phyloP scores from a whole-genome alignment of 2,888 invertebrate genomes.

The Strigamia maritima region DNA sequence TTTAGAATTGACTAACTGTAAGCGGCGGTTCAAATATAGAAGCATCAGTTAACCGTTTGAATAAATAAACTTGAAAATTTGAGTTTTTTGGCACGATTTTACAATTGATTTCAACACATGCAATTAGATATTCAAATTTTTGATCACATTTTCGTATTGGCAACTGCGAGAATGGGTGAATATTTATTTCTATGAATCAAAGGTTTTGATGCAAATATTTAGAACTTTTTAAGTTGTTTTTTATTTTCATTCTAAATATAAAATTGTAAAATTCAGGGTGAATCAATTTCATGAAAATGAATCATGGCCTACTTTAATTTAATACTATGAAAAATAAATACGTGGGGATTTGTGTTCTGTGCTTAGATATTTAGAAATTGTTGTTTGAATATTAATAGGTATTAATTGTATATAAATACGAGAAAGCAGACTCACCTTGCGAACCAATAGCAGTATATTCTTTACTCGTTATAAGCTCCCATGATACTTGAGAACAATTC shows the following conservation, averaged over 20 bases:
- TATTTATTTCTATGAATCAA: too few relatives aligned
- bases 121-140: not conserved
- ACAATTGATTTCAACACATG: not conserved
- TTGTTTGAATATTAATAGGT: not conserved
- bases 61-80: not conserved
- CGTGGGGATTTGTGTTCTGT: not conserved
- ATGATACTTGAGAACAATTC: conserved; percentile 3
- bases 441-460: not conserved
- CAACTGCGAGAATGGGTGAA: not conserved
- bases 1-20: conserved; percentile 2
- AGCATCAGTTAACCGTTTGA: not conserved
- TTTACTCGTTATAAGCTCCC: not conserved
- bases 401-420: not conserved
- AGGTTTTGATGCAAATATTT: not conserved
- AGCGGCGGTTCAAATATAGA: conserved; percentile 1
- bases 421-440: not conserved
- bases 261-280: not conserved
- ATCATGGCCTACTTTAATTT: not conserved
- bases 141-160: not conserved
- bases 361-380: not conserved
- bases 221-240: not conserved
- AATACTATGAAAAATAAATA: not conserved
- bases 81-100: not conserved
- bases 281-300: not conserved
- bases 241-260: not conserved